Evolutionary conservation across 2,888 invertebrate species (phyloP).

Genomic region (Athalia circularis): DNA sequence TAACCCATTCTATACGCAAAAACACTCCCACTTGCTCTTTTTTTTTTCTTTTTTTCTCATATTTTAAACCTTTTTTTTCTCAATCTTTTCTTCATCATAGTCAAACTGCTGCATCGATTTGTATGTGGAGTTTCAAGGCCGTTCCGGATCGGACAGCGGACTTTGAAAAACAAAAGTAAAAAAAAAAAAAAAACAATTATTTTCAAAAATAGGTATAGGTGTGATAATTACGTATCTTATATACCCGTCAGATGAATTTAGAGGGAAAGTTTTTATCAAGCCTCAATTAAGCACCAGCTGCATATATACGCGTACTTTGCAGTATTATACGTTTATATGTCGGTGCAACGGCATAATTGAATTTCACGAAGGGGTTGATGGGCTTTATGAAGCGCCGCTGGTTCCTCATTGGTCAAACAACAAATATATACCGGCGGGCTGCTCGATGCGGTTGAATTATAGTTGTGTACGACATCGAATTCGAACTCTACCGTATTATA

Average conservation of each 20-base stretch:
- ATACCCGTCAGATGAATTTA: too few species aligned
- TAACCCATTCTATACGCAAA: background rate
- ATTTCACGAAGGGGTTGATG: slow-evolving; percentile 26
- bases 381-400: slow-evolving; percentile 29
- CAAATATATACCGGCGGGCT: slow-evolving; percentile 26
- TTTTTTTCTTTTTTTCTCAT: slow-evolving; percentile 1
- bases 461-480: too few species aligned
- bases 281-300: too few species aligned
- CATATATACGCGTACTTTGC: background rate
- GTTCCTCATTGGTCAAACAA: slow-evolving; percentile 19
- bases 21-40: slow-evolving; percentile 12
- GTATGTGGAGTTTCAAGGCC: too few species aligned
- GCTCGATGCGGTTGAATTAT: background rate
- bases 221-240: too few species aligned
- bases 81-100: background rate
- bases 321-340: slow-evolving; percentile 7
- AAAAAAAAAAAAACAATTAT: too few species aligned
- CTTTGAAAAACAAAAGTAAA: too few species aligned
- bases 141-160: too few species aligned
- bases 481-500: too few species aligned
- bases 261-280: too few species aligned
- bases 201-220: too few species aligned
- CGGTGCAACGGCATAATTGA: background rate
- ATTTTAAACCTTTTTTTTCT: slow-evolving; percentile 21
- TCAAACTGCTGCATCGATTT: too few species aligned